Conservation (phyloP, 2,113 vertebrate genomes). For the Mustela lutreola region DNA sequence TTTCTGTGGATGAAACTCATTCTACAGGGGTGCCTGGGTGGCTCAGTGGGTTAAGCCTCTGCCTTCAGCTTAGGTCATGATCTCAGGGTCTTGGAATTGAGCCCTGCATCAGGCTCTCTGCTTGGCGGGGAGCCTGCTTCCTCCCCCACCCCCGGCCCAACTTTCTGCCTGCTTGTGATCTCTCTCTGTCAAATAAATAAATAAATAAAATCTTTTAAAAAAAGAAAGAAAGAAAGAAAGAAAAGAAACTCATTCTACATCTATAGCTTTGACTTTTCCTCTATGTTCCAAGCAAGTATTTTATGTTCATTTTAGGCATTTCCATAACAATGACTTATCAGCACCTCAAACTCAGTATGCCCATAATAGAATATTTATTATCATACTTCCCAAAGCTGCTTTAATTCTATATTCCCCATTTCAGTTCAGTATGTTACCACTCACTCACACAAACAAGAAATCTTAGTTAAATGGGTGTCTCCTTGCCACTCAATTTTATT, state of each 20-base stretch:
- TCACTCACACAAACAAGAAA: conserved; percentile 15
- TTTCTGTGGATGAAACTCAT: not conserved
- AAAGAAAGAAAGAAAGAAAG: no score
- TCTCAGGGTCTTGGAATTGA: no score
- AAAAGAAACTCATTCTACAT: not conserved
- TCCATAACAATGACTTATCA: not conserved
- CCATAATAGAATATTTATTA: not conserved
- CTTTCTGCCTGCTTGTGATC: no score
- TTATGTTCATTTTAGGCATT: conserved; percentile 8
- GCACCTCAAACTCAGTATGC: not conserved
- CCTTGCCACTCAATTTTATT: not conserved
- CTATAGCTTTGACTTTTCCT: not conserved
- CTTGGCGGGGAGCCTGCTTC: no score
- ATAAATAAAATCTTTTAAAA: no score
- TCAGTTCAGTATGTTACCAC: not conserved
- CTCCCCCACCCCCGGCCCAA: no score
- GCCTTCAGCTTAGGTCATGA: no score
- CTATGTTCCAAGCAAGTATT: not conserved
- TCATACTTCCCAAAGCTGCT: not conserved
- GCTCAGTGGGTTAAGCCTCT: no score
- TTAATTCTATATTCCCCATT: not conserved
- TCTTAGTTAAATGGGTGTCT: not conserved
- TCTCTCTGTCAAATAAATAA: no score
- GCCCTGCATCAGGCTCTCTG: no score
- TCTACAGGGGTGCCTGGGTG: not conserved